Evolutionary conservation across 2,797 vertebrate genomes (phyloP).

Genomic region (Sebastes elongatus): DNA sequence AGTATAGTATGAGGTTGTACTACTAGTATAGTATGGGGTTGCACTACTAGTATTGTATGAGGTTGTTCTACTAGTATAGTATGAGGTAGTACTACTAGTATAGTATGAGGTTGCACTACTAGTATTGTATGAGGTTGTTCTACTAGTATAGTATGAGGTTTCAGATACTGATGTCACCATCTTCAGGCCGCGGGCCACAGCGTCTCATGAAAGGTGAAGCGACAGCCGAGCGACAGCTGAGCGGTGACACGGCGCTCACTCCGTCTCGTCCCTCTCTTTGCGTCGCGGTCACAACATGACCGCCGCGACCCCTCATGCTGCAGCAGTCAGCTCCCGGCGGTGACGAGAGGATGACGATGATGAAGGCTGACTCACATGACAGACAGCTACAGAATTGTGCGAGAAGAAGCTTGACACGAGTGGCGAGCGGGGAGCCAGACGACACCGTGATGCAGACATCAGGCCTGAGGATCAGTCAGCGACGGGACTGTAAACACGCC

Average conservation of each 20-base stretch:
- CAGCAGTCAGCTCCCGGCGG: neutral
- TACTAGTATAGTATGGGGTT: too few species aligned
- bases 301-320: neutral
- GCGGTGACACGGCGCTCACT: neutral
- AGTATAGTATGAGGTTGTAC: too few species aligned
- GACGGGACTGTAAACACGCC: neutral
- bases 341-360: neutral
- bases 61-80: too few species aligned
- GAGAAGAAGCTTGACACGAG: neutral
- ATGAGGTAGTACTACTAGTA: too few species aligned
- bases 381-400: slow-evolving; percentile 34
- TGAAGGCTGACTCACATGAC: slow-evolving; percentile 27
- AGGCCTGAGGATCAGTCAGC: neutral
- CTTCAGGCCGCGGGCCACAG: neutral
- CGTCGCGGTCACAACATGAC: neutral
- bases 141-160: too few species aligned
- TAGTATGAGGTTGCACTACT: too few species aligned
- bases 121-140: too few species aligned
- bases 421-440: neutral
- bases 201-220: neutral
- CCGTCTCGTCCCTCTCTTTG: neutral
- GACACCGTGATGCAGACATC: neutral
- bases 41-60: too few species aligned
- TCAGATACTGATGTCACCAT: neutral
- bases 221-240: neutral